Percentiles rank a stretch among this genome's conserved stretches.
Conservation (phyloP, 2,888 invertebrate genomes). For the Leptinotarsa peninsularis region DNA sequence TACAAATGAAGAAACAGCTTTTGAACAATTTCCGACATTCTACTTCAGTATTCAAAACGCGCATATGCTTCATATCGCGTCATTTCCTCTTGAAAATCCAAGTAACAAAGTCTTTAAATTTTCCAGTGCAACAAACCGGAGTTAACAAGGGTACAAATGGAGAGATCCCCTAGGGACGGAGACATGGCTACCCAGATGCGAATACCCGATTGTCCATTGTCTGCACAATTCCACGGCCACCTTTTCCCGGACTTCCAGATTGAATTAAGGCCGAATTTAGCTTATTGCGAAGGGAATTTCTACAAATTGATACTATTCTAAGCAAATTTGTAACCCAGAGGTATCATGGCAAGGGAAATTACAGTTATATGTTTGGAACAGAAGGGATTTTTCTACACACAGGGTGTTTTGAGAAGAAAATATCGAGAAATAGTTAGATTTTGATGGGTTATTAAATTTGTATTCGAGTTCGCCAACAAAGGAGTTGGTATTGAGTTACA, state of each 20-base stretch:
- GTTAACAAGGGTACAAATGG: conserved; percentile 61
- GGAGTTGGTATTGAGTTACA: no score
- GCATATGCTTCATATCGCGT: conserved; percentile 4
- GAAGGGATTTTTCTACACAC: conserved; percentile 7
- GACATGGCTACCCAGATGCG: conserved; percentile 62
- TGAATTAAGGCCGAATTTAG: conserved; percentile 62
- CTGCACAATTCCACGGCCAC: conserved; percentile 59
- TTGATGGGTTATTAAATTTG: no score
- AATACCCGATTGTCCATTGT: conserved; percentile 63
- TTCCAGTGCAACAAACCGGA: conserved; percentile 54
- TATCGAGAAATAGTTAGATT: background rate
- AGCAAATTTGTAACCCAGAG: conserved; percentile 44
- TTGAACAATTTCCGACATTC: no score
- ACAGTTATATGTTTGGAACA: conserved; percentile 21
- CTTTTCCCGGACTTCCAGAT: conserved; percentile 58
- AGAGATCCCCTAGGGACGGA: conserved; percentile 54
- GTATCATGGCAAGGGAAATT: conserved; percentile 36
- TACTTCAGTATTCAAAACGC: background rate
- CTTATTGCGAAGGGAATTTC: conserved; percentile 60
- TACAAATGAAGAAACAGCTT: no score
- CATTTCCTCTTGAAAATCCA: conserved; percentile 34
- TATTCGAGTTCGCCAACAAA: no score
- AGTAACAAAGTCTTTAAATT: conserved; percentile 52
- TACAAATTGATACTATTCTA: conserved; percentile 55
- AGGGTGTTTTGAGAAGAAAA: background rate